A percentile compares a stretch with the other conserved stretches of the same genome.
phyloP scores from a whole-genome alignment of 2,888 invertebrate species.

The Cheilosia vernalis region DNA sequence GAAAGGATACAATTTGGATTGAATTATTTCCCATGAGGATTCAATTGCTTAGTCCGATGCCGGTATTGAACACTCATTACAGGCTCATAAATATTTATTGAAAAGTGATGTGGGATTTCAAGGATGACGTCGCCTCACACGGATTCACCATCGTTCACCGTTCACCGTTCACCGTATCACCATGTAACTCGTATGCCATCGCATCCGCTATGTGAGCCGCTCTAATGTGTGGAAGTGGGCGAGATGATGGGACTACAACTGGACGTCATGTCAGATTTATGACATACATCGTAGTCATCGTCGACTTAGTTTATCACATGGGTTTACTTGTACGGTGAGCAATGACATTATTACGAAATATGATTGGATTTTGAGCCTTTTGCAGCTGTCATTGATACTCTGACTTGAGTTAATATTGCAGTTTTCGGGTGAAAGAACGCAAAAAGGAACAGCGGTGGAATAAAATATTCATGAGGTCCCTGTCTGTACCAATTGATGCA shows the following conservation, averaged over 20 bases:
- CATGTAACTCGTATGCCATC: not conserved
- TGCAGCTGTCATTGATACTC: conserved; percentile 63
- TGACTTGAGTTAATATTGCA: conserved; percentile 69
- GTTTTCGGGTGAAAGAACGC: conserved; percentile 17
- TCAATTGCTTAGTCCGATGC: conserved; percentile 72
- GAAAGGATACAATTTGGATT: conserved; percentile 74
- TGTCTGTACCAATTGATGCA: conserved; percentile 59
- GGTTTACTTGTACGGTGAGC: conserved; percentile 63
- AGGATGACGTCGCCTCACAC: conserved; percentile 65
- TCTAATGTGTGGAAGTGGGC: conserved; percentile 19
- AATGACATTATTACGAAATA: conserved; percentile 69
- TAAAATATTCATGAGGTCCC: conserved; percentile 71
- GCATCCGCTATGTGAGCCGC: too few species aligned
- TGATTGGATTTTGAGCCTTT: conserved; percentile 74
- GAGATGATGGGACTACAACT: conserved; percentile 43
- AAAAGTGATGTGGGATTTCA: conserved; percentile 75
- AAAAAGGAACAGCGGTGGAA: conserved; percentile 23
- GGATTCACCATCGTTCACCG: conserved; percentile 51
- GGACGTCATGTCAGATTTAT: conserved; percentile 74
- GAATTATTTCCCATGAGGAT: conserved; percentile 75
- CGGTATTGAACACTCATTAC: conserved; percentile 75
- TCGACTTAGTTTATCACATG: conserved; percentile 70
- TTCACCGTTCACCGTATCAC: conserved; percentile 7
- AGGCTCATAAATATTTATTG: conserved; percentile 75
- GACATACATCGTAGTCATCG: conserved; percentile 56